These are phyloP conservation scores for Morinoia aosen DNA, from an alignment of 2,888 invertebrate genomes.

Conservation along the genomic window DNA sequence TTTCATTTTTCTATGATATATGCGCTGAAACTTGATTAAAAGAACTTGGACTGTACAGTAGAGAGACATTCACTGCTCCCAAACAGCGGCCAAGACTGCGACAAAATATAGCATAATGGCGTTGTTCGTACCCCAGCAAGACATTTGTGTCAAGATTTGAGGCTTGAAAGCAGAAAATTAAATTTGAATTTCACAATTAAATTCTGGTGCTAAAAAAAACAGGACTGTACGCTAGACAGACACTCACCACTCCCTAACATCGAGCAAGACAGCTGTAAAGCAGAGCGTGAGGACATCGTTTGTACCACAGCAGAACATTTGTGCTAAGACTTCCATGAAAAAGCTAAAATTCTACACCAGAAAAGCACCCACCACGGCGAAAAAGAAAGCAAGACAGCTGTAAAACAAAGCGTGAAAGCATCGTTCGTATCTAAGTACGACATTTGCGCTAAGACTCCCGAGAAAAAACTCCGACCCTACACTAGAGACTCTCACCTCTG, in stretches of 20 bases:
- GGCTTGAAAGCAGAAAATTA: no score
- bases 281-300: background rate
- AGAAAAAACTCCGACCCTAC: background rate
- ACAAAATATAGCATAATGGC: no score
- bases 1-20: background rate
- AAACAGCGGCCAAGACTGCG: background rate
- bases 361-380: background rate
- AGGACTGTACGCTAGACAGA: background rate
- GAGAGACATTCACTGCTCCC: background rate
- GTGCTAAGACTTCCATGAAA: background rate
- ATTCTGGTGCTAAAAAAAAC: background rate
- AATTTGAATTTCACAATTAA: no score
- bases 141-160: no score
- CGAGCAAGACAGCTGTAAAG: background rate
- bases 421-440: no score
- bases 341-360: background rate
- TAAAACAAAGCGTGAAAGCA: no score
- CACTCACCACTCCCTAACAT: background rate
- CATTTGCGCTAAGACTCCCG: no score
- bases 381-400: background rate
- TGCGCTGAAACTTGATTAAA: background rate
- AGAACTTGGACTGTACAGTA: background rate
- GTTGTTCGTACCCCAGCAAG: no score
- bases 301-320: no score
- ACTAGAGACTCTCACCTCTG: background rate